These are phyloP conservation scores for Thecophora atra DNA, from an alignment of 2,888 invertebrate species.

Conservation along the genomic window DNA sequence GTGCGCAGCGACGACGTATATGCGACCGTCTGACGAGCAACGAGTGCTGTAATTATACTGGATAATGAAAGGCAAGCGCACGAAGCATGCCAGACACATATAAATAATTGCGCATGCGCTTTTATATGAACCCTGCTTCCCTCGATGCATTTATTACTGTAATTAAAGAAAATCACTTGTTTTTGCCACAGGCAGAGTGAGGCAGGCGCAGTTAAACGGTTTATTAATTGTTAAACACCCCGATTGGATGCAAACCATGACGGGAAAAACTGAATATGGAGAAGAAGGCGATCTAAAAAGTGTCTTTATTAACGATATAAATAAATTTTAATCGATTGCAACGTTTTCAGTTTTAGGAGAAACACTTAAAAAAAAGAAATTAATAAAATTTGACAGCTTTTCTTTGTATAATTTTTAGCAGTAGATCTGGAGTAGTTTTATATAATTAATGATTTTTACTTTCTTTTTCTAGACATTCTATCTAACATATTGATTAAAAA, in stretches of 20 bases:
- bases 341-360: too few relatives aligned
- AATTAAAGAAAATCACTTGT: conserved; percentile 34
- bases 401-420: too few relatives aligned
- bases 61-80: background rate
- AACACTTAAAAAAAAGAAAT: too few relatives aligned
- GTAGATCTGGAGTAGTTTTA: too few relatives aligned
- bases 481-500: too few relatives aligned
- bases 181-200: conserved; percentile 25
- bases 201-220: conserved; percentile 25
- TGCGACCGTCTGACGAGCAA: too few relatives aligned
- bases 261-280: background rate
- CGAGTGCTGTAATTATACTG: conserved; percentile 18
- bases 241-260: background rate
- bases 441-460: too few relatives aligned
- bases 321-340: too few relatives aligned
- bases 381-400: too few relatives aligned
- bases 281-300: background rate
- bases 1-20: background rate
- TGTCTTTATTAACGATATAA: too few relatives aligned
- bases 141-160: conserved; percentile 4
- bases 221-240: conserved; percentile 29
- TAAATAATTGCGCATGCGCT: conserved; percentile 30
- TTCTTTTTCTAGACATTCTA: too few relatives aligned
- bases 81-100: background rate
- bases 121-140: conserved; percentile 11